Evolutionary conservation across 2,113 vertebrate species (phyloP).

Genomic region (Paedocypris sp.): DNA sequence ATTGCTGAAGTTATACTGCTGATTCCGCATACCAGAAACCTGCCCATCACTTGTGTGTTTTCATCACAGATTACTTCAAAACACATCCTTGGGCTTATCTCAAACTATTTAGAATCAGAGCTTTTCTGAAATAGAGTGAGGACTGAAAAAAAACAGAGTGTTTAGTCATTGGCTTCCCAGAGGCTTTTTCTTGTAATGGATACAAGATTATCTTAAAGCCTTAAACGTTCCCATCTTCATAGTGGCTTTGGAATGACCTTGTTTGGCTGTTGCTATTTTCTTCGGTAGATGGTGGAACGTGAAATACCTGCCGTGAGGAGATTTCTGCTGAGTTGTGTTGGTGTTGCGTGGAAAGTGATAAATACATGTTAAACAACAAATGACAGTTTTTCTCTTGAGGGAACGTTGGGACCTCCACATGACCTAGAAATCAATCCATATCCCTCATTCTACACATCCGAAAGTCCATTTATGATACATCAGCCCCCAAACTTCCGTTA

Average conservation of each 20-base stretch:
- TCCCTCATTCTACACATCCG: too few relatives aligned
- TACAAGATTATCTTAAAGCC: background rate
- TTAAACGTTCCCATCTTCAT: background rate
- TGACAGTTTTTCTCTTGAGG: background rate
- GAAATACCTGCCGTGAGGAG: background rate
- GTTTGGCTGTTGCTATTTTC: background rate
- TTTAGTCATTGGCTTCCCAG: background rate
- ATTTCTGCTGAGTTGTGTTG: background rate
- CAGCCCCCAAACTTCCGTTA: too few relatives aligned
- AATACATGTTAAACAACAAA: background rate
- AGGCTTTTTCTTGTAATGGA: background rate
- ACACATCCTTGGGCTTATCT: background rate
- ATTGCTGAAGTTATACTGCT: slow-evolving; percentile 19
- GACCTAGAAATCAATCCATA: slow-evolving; percentile 18
- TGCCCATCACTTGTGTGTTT: slow-evolving; percentile 21
- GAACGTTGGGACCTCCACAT: background rate
- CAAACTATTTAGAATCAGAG: background rate
- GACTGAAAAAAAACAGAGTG: background rate
- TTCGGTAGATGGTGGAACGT: background rate
- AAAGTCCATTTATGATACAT: too few relatives aligned
- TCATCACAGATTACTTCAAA: background rate
- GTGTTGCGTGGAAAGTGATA: background rate
- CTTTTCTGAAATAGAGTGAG: background rate
- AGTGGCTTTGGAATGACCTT: background rate
- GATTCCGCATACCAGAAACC: slow-evolving; percentile 1